Conservation (phyloP, 2,888 invertebrate genomes). For the Drosophila falleni region DNA sequence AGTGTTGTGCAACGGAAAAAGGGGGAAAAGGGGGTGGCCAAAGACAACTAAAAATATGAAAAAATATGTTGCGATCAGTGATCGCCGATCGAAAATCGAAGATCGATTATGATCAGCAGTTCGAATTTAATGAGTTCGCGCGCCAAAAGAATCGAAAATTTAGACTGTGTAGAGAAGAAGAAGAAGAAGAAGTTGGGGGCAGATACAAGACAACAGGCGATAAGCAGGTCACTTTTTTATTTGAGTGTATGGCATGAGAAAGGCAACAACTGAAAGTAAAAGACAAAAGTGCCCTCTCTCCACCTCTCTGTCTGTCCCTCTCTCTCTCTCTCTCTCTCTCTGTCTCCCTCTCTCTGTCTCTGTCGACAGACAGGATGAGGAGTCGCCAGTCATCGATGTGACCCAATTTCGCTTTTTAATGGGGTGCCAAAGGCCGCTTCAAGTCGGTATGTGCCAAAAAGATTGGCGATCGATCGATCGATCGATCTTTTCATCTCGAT, state of each 20-base stretch:
- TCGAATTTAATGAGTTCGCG: constrained; percentile 76
- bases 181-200: neutral
- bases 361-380: constrained; percentile 52
- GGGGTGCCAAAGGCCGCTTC: constrained; percentile 81
- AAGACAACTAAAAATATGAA: constrained; percentile 45
- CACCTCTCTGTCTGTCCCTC: neutral
- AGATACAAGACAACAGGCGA: constrained; percentile 18
- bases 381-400: constrained; percentile 39
- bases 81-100: constrained; percentile 34
- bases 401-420: constrained; percentile 79
- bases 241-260: constrained; percentile 42
- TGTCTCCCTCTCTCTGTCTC: neutral
- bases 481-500: constrained; percentile 25
- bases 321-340: neutral
- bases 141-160: constrained; percentile 39
- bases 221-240: constrained; percentile 73
- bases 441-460: constrained; percentile 56
- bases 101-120: constrained; percentile 80
- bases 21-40: constrained; percentile 6
- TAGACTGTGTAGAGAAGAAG: neutral
- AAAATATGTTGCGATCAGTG: constrained; percentile 61
- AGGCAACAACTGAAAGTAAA: constrained; percentile 77
- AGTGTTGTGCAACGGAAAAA: constrained; percentile 1
- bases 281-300: constrained; percentile 40
- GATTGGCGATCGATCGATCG: constrained; percentile 47